Evolutionary conservation across 2,797 vertebrate genomes (phyloP).

Genomic region (Cephalopachus bancanus): DNA sequence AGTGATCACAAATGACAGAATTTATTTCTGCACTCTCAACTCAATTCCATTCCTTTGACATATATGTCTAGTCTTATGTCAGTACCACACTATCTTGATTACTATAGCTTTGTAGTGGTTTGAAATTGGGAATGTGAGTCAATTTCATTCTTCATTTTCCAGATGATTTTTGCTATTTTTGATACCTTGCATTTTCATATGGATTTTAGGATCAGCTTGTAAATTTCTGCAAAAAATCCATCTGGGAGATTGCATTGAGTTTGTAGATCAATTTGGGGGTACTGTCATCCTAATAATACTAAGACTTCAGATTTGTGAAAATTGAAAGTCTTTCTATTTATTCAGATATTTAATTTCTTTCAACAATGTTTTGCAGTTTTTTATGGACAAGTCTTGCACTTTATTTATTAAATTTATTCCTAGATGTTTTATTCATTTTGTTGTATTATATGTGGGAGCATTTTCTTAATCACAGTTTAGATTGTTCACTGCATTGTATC

Average conservation of each 20-base stretch:
- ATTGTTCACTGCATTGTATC: not conserved
- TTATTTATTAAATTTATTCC: slow-evolving; percentile 23
- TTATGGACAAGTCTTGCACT: not conserved
- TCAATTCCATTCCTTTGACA: not conserved
- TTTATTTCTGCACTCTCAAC: not conserved
- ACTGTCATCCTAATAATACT: not conserved
- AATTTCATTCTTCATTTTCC: slow-evolving; percentile 14
- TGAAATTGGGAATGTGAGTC: not conserved
- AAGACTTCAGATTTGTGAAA: not conserved
- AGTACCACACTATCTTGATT: not conserved
- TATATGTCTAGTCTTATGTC: not conserved
- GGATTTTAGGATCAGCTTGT: slow-evolving; percentile 27
- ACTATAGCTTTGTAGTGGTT: not conserved
- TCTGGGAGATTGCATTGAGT: not conserved
- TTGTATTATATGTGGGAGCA: not conserved
- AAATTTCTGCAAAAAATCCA: not conserved
- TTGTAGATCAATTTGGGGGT: not conserved
- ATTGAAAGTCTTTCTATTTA: not conserved
- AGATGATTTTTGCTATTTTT: not conserved
- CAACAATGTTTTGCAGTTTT: not conserved
- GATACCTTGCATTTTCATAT: not conserved
- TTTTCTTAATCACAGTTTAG: slow-evolving; percentile 18
- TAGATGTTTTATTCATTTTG: not conserved
- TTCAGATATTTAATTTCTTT: not conserved
- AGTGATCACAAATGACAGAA: not conserved